phyloP scores from a whole-genome alignment of 30 jellyfish, hydroid and myxozoan genomes.

The Turritopsis dohrnii region DNA sequence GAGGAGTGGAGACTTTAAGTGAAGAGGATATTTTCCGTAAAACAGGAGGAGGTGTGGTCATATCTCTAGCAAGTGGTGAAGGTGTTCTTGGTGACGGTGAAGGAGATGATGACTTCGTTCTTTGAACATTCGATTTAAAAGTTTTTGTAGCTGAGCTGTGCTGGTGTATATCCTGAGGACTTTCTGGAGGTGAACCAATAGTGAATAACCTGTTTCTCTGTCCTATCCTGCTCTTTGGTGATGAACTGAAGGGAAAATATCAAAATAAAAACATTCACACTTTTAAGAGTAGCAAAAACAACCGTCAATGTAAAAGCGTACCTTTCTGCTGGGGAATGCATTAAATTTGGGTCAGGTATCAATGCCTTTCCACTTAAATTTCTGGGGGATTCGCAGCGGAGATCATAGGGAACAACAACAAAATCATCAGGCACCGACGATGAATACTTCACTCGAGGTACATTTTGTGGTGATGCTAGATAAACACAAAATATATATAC shows the following conservation, averaged over 20 bases:
- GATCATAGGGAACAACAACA: conserved; percentile 34
- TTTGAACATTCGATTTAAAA: neutral
- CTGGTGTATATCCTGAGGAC: conserved; percentile 8
- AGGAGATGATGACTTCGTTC: conserved; percentile 22
- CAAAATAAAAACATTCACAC: neutral
- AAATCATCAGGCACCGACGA: conserved; percentile 41
- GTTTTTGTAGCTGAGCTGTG: neutral
- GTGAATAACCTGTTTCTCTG: conserved; percentile 6
- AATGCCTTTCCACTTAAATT: neutral
- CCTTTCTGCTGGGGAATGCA: conserved; percentile 34
- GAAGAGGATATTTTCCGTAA: conserved; percentile 17
- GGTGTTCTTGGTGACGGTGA: conserved; percentile 45
- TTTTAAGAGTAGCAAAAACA: neutral
- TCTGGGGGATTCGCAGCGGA: conserved; percentile 18
- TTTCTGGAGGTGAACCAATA: conserved; percentile 32
- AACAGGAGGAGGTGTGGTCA: conserved; percentile 10
- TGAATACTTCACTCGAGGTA: neutral
- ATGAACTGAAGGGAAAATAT: conserved; percentile 16
- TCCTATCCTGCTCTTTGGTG: conserved; percentile 26
- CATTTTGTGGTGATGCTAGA: conserved; percentile 27
- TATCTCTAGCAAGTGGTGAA: conserved; percentile 27
- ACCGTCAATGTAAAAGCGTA: neutral
- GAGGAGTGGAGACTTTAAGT: conserved; percentile 43
- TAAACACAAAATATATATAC: neutral
- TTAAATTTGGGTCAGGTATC: neutral